Base-by-base conservation (phyloP, 1,140 invertebrate genomes). In the Drosophila nigrodunni region DNA sequence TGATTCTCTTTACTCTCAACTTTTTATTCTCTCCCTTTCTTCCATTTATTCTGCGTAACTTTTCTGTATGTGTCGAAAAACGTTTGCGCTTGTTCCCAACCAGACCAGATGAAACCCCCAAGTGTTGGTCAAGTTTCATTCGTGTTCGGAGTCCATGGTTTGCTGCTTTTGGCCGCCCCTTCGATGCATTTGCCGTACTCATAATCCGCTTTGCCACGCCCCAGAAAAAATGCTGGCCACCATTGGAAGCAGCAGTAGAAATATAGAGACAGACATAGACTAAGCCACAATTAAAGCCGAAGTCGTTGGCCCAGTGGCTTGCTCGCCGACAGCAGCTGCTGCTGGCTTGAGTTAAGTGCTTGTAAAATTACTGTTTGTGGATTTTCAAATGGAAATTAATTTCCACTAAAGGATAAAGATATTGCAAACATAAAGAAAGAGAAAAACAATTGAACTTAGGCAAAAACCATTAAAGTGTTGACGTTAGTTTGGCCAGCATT, bases 331-430 rank as follows among this genome's bases (percentile, higher is more conserved):
- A 70, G 60, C 74, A 52, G 54, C 74, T 61, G 74, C 74, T 66
- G 50, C 37, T 60, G 52, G 35, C 64, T 46, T 18, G 54, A 89
- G 68, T 62, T 89, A 83, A 86, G 82, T 86, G 82, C 78, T 86
- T 86, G 82, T 86, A 81, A 86, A 86, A 81, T 86, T 86, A 86
- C 82, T 73, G 78, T 86, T 86, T 86, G 82, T 76, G 78, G 78
- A 85, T 81, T 86, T 81, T 70, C 55, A 62, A 68, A 77, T 80
- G 67, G 69, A 86, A 86, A 85, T 80, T 86, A 81, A 86, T 86
- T 86, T 86, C 54, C 59, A 60, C 47, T 18, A 64, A 37, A 55
- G 55, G 15, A 66, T 54, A 52, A 52, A 76, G 35, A 65, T 18
- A 43, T 43, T 66, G 15, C 47, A 47, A 52, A 41, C 67, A 30